Conservation (phyloP, 2,797 vertebrate genomes). For the Pipistrellus pygmaeus region DNA sequence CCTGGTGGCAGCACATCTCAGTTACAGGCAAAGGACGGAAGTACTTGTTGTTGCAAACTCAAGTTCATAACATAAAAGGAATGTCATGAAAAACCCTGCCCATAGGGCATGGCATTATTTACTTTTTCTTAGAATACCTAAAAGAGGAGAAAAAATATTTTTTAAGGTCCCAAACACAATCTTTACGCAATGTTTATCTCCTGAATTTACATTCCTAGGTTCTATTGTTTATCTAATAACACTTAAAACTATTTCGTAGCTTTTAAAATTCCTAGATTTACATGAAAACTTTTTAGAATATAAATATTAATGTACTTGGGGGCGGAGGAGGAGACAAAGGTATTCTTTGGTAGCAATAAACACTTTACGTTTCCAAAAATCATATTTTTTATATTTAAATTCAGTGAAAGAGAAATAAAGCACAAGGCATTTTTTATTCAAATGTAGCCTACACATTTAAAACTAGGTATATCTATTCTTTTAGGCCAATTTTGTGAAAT, state of each 20-base stretch:
- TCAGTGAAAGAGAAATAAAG: background rate
- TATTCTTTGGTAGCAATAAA: background rate
- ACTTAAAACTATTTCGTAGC: background rate
- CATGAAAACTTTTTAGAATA: background rate
- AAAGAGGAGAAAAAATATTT: background rate
- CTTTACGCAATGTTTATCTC: background rate
- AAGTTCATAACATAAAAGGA: background rate
- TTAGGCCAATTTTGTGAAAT: constrained; percentile 14
- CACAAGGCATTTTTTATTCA: background rate
- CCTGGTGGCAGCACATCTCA: background rate
- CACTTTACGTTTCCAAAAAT: background rate
- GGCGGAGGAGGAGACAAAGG: background rate
- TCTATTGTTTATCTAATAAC: background rate
- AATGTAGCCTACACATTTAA: background rate
- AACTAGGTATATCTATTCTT: background rate
- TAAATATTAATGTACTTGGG: background rate
- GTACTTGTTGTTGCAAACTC: background rate
- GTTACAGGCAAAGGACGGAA: background rate
- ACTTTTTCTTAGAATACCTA: background rate
- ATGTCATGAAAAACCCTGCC: background rate
- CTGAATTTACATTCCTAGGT: background rate
- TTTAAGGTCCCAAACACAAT: background rate
- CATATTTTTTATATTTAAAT: background rate
- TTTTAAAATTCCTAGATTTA: constrained; percentile 17
- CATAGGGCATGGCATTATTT: background rate